A percentile compares a stretch with the other conserved stretches of the same genome.
Conservation (phyloP, 2,797 vertebrate species). For the Hippopotamyrus pictus region DNA sequence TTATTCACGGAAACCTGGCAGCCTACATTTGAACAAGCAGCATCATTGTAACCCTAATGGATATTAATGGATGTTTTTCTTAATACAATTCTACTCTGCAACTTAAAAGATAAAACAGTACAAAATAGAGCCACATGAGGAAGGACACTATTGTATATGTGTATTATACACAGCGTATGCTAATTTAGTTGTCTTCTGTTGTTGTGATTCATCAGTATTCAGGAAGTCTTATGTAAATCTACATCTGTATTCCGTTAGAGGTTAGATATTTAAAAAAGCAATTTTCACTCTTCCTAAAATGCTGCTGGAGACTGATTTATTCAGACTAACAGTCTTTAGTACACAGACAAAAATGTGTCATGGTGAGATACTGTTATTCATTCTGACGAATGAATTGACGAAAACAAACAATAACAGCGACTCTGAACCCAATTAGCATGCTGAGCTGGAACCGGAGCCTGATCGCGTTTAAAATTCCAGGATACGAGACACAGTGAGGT, state of each 20-base stretch:
- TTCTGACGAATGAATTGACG: background rate
- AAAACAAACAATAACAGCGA: conserved; percentile 7
- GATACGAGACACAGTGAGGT: background rate
- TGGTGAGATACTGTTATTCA: background rate
- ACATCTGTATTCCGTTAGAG: background rate
- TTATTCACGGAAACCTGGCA: background rate
- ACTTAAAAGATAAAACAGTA: background rate
- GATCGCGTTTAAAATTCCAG: background rate
- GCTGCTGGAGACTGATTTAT: background rate
- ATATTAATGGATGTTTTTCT: background rate
- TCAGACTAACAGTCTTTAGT: conserved; percentile 5
- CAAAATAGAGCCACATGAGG: background rate
- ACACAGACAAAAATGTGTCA: conserved; percentile 10
- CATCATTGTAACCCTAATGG: background rate
- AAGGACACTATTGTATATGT: background rate
- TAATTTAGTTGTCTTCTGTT: background rate
- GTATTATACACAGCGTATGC: background rate
- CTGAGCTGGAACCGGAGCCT: background rate
- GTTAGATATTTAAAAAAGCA: conserved; percentile 7
- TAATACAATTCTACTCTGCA: background rate
- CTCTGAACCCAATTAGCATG: conserved; percentile 13
- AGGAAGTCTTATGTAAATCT: background rate
- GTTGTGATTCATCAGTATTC: conserved; percentile 12
- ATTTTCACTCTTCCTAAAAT: conserved; percentile 1
- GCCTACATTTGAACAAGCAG: background rate